Conservation (phyloP, 2,888 invertebrate species). For the Hydrotaea cyrtoneurina region DNA sequence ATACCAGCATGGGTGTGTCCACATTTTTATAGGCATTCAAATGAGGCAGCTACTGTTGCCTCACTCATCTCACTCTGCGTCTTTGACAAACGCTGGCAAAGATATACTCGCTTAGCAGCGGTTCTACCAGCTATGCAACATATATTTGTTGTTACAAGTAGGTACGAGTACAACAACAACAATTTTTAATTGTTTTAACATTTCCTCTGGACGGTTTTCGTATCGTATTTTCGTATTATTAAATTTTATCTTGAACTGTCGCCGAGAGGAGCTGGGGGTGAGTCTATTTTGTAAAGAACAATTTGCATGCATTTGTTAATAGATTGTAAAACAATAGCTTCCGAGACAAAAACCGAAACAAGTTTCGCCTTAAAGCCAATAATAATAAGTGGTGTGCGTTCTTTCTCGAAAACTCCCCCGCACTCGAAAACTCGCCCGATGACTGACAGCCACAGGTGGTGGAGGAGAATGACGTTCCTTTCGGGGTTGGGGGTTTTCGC, state of each 20-base stretch:
- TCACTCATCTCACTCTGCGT: background rate
- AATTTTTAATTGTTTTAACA: constrained; percentile 45
- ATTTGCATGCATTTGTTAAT: constrained; percentile 42
- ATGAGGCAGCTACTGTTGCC: background rate
- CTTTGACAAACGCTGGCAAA: too few relatives aligned
- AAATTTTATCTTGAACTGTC: constrained; percentile 45
- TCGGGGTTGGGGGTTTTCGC: background rate
- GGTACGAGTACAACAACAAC: background rate
- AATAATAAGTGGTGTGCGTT: constrained; percentile 32
- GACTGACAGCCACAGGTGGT: background rate
- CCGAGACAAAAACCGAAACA: too few relatives aligned
- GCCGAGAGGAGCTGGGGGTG: background rate
- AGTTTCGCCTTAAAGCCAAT: constrained; percentile 45
- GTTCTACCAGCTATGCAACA: too few relatives aligned
- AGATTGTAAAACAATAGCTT: constrained; percentile 38
- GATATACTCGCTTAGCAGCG: too few relatives aligned
- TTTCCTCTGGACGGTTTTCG: constrained; percentile 36
- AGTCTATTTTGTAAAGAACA: background rate
- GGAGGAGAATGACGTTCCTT: background rate
- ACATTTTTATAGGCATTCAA: constrained; percentile 1
- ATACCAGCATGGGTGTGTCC: background rate
- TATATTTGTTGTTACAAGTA: background rate
- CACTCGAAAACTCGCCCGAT: background rate
- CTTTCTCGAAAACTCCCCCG: constrained; percentile 56
- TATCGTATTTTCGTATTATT: constrained; percentile 22